Evolutionary conservation across 2,888 invertebrate genomes (phyloP).

Genomic region (Eristalinus aeneus): DNA sequence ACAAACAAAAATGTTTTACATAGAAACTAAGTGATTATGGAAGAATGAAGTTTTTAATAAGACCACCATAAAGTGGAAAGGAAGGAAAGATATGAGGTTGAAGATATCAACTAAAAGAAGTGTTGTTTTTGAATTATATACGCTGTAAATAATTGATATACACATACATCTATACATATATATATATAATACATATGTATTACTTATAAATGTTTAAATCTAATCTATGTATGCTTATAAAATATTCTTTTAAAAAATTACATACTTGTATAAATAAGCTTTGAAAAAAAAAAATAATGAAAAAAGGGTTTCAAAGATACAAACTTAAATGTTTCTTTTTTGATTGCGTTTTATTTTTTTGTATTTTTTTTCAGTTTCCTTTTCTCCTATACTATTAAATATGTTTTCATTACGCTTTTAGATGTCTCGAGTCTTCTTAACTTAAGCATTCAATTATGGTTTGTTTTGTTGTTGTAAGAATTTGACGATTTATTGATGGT

Average conservation of each 20-base stretch:
- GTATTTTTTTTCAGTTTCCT: neutral
- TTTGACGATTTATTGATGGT: neutral
- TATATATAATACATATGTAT: too few species aligned
- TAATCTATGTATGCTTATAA: conserved; percentile 27
- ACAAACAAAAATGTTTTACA: conserved; percentile 46
- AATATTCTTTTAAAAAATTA: conserved; percentile 27
- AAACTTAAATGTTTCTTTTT: conserved; percentile 48
- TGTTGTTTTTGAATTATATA: conserved; percentile 44
- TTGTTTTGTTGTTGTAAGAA: neutral
- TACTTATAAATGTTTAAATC: conserved; percentile 55
- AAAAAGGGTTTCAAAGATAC: conserved; percentile 62
- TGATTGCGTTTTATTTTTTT: conserved; percentile 29
- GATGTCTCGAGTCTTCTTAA: neutral
- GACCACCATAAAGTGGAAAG: neutral
- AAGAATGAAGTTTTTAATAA: neutral
- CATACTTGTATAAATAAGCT: conserved; percentile 45
- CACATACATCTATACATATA: conserved; percentile 26
- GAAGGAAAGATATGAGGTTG: neutral
- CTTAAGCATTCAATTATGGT: neutral
- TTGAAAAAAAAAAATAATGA: conserved; percentile 38
- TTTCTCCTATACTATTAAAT: neutral
- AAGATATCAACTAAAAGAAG: conserved; percentile 40
- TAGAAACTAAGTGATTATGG: neutral
- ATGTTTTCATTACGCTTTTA: neutral
- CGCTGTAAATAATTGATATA: conserved; percentile 53